phyloP scores from a whole-genome alignment of 2,888 invertebrate species.

The Endomychus coccineus region DNA sequence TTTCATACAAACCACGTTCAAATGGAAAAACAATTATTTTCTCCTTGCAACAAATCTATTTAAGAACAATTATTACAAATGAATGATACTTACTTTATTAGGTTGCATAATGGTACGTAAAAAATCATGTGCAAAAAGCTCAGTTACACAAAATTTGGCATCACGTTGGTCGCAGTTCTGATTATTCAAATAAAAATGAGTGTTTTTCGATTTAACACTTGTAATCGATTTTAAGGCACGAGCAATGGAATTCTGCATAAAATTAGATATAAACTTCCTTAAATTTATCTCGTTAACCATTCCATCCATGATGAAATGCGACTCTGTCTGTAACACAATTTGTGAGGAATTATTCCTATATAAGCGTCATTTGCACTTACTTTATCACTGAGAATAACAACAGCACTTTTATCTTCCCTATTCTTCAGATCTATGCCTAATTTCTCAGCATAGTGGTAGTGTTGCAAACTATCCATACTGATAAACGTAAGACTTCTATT shows the following conservation, averaged over 20 bases:
- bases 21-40: too few species aligned
- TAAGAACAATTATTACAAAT: too few species aligned
- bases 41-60: too few species aligned
- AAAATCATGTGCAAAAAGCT: conserved; percentile 46
- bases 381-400: conserved; percentile 63
- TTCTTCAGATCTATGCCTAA: conserved; percentile 62
- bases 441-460: conserved; percentile 66
- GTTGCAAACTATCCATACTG: conserved; percentile 65
- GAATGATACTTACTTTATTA: conserved; percentile 46
- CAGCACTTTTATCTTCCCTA: conserved; percentile 55
- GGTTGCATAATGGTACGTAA: conserved; percentile 52
- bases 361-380: conserved; percentile 48
- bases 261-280: conserved; percentile 51
- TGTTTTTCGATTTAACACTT: conserved; percentile 29
- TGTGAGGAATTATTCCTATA: neutral
- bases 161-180: neutral
- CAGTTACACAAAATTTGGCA: conserved; percentile 9
- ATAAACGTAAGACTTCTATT: conserved; percentile 58
- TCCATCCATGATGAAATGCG: conserved; percentile 55
- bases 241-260: conserved; percentile 38
- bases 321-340: conserved; percentile 54
- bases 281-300: conserved; percentile 47
- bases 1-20: too few species aligned
- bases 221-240: conserved; percentile 33
- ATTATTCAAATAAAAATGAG: conserved; percentile 24